Evolutionary conservation across 2,888 invertebrate genomes (phyloP), one percentile per base, ranked within the genome.

Genomic region (Crematogaster levior): DNA sequence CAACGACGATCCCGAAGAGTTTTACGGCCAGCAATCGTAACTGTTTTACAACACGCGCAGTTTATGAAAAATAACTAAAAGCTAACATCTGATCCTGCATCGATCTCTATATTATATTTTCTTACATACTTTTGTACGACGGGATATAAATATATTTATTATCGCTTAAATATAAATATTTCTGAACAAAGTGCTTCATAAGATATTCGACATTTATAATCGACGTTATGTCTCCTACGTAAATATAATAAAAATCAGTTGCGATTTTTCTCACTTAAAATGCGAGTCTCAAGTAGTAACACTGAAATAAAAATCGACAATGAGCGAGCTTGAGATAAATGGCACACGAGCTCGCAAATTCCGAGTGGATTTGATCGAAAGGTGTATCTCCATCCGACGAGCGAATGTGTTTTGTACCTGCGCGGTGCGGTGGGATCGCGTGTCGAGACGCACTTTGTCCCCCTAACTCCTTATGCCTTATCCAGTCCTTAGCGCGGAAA

Each of bases 361-460:
- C 77, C 72, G 43, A 43, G 60, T 73, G 48, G 72, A 48, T 84
- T 82, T 85, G 83, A 83, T 82, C 66, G 51, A 85, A 83, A 81
- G 81, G 48, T 63, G 74, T 73, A 82, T 86, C 82, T 72, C 30
- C 34, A 10, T 18, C 24, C 30, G 53, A 15, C 61, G 66, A 81
- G 80, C 66, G 51, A 83, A 70, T 51, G 87, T 83, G 77, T 66
- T 82, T 89, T 77, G 84, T 86, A 82, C 80, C 74, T 37, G 74
- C 81, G 56, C 80, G 77, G 60, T 77, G 81, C 83, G 82, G 82
- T 81, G 70, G 88, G 88, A 93, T 93, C 92, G 93, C 93, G 93
- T 93, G 93, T 88, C 90, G 86, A 86, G 88, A 92, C 91, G 92
- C 93, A 93, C 92, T 93, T 93, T 92, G 92, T 93, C 92, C 92